These are phyloP conservation scores for Crypturellus undulatus DNA, from an alignment of 2,113 vertebrate genomes.

Conservation along the genomic window DNA sequence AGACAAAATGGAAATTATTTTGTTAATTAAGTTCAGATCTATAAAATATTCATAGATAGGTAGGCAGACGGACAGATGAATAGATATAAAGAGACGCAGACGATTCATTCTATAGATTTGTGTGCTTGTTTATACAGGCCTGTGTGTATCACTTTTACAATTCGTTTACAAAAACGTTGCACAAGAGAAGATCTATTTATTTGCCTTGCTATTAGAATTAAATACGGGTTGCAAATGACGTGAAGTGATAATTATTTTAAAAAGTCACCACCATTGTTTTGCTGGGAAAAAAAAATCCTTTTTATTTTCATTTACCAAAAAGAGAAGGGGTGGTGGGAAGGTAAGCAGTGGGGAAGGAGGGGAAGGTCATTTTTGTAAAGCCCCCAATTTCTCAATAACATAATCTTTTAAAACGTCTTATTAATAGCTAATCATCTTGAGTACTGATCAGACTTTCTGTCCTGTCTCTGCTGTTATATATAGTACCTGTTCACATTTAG, in stretches of 20 bases:
- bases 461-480: background rate
- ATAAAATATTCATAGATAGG: constrained; percentile 73
- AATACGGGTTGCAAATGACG: background rate
- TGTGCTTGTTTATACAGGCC: background rate
- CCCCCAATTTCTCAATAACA: background rate
- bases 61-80: constrained; percentile 24
- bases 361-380: background rate
- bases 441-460: background rate
- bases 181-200: background rate
- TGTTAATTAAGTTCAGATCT: constrained; percentile 77
- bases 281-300: background rate
- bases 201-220: background rate
- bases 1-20: constrained; percentile 74
- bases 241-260: constrained; percentile 27
- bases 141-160: background rate
- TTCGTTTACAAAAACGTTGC: background rate
- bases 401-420: background rate
- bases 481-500: background rate
- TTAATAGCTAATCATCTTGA: background rate
- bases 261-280: background rate
- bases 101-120: constrained; percentile 15
- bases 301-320: background rate
- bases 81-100: background rate
- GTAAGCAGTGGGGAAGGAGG: background rate
- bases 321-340: background rate